Conservation (phyloP, 2,888 invertebrate species). For the Agrotis segetum region DNA sequence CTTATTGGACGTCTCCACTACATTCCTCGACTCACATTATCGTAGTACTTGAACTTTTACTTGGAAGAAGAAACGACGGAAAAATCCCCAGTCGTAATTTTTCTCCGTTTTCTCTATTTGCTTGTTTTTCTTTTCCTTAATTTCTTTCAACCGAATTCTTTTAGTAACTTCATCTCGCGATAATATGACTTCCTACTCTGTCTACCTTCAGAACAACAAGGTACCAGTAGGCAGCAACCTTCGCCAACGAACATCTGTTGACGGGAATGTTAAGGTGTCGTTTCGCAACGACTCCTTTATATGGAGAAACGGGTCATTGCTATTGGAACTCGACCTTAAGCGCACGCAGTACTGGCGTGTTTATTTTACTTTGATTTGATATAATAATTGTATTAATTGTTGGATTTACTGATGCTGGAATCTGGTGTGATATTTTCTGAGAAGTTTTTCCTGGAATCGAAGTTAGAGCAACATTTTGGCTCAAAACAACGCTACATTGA, state of each 20-base stretch:
- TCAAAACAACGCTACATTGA: too few relatives aligned
- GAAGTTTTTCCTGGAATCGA: not conserved
- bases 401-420: conserved; percentile 1
- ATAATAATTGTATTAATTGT: conserved; percentile 41
- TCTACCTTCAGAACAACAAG: conserved; percentile 48
- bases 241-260: conserved; percentile 76
- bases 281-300: conserved; percentile 80
- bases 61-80: too few relatives aligned
- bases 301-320: conserved; percentile 86
- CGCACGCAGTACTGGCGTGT: conserved; percentile 51
- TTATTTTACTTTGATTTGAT: conserved; percentile 64
- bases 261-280: conserved; percentile 77
- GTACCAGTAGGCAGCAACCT: conserved; percentile 69
- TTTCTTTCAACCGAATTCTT: not conserved
- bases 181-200: conserved; percentile 21
- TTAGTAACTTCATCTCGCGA: not conserved
- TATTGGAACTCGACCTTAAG: conserved; percentile 79
- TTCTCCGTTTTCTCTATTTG: too few relatives aligned
- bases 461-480: not conserved
- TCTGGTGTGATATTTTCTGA: conserved; percentile 3
- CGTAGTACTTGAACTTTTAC: too few relatives aligned
- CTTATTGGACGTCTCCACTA: too few relatives aligned
- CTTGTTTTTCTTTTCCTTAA: not conserved
- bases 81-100: too few relatives aligned
- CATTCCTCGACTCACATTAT: too few relatives aligned